Base-by-base conservation (phyloP, 2,113 vertebrate genomes). In the Colossoma macropomum region DNA sequence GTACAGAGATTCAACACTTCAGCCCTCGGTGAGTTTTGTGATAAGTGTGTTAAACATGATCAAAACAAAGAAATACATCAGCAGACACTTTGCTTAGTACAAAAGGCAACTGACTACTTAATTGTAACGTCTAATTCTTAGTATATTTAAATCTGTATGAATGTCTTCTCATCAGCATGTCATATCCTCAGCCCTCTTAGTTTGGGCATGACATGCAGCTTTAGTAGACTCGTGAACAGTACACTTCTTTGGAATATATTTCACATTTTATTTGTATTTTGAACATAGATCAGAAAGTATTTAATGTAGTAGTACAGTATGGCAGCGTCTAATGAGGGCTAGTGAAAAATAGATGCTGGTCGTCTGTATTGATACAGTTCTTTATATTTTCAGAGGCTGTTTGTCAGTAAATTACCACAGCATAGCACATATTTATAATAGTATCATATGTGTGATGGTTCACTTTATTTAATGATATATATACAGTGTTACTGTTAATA, bases 1-100 rank as follows among this genome's bases (percentile, higher is more conserved):
- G 71, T 69, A 23, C 21, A 79, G 68, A 80, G 32, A 74, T 66
- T 81, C 66, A 71, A 34, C 74, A n/a, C 75, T 84, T 71, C 52
- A 82, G 72, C 75, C 68, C 17, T 10, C 23, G 78, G 78, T 80
- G 68, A 80, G 78, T 79, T 21, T 16, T 11, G 52, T 2, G 1
- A 17, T 21, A 9, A 19, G 30, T 30, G 27, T 16, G 1, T 16
- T n/a, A 59, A n/a, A 3, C 3, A 59, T 75, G 0, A 21, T n/a
- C 4, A 15, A 59, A 59, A 23, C 3, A n/a, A 59, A 2, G 4
- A 59, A 59, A 23, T 59, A 17, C 8, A 56, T 48, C 4, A 48
- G 11, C 11, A 4, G 5, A 48, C 2, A 8, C 11, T 4, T 4
- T 1, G 45, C 45, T 48, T 38, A 7, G 7, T 38, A 38, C 34